Conservation (phyloP, 2,113 vertebrate species). For the Morone chrysops region DNA sequence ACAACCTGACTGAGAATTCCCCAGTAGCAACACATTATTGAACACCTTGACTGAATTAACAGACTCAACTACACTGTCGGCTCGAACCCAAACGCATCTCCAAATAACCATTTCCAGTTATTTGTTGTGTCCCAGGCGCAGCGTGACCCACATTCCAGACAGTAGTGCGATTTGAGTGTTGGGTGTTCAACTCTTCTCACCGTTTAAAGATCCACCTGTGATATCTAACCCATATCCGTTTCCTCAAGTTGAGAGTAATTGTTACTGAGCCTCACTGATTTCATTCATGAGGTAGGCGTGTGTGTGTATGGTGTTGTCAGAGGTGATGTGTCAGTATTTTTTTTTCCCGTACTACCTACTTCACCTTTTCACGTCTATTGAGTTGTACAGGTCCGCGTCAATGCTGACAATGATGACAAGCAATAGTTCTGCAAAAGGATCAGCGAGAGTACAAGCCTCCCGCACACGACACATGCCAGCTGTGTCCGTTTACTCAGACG, state of each 20-base stretch:
- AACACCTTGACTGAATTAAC: too few relatives aligned
- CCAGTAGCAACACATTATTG: background rate
- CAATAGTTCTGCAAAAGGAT: slow-evolving; percentile 44
- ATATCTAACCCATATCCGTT: slow-evolving; percentile 27
- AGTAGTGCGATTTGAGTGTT: slow-evolving; percentile 28
- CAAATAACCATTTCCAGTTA: slow-evolving; percentile 12
- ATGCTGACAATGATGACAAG: background rate
- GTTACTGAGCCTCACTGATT: slow-evolving; percentile 29
- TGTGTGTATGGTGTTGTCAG: slow-evolving; percentile 48
- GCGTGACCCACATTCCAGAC: slow-evolving; percentile 47
- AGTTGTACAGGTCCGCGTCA: slow-evolving; percentile 23
- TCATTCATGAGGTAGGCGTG: slow-evolving; percentile 33
- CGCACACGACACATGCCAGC: slow-evolving; percentile 8
- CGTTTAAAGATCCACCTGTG: slow-evolving; percentile 29
- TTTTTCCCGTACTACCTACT: slow-evolving; percentile 27
- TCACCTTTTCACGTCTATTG: slow-evolving; percentile 42
- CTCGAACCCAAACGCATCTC: slow-evolving; percentile 12
- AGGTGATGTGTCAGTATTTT: slow-evolving; percentile 62
- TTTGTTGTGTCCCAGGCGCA: slow-evolving; percentile 20
- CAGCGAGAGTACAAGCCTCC: slow-evolving; percentile 11
- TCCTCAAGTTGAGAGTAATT: slow-evolving; percentile 27
- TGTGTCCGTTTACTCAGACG: slow-evolving; percentile 7
- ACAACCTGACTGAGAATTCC: slow-evolving; percentile 9
- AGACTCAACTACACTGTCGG: background rate
- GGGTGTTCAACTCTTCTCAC: slow-evolving; percentile 32